Base-by-base conservation (phyloP, 1,140 invertebrate genomes). In the Penaeus indicus region DNA sequence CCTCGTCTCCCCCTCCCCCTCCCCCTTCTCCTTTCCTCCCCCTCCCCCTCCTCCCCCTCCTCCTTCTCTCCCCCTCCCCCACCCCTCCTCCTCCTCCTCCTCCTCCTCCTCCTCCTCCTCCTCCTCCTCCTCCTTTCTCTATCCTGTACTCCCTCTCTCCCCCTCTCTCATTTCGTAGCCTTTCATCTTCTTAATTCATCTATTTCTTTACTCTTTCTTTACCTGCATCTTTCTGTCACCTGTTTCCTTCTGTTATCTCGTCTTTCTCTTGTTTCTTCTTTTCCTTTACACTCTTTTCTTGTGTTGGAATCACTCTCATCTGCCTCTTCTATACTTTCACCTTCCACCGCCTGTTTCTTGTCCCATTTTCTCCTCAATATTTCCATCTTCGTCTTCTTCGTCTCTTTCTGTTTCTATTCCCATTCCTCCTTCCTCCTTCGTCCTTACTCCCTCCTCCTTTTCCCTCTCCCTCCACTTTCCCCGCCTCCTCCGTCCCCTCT, bases 51-150 rank as follows among this genome's bases (percentile, higher is more conserved):
- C 64, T 42, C 42, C 21, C 32, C 61, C 72, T 72, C 93, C 91
- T 93, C 93, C 0, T 93, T 93, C 8, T 93, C 93, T 75, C 93
- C 94, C 78, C 67, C 81, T 47, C 89, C 85, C 64, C 85, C 89
- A 93, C 93, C 78, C 93, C 93, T 60, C 93, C 90, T 18, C 67
- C 67, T 69, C 19, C 67, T 18, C 13, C 19, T 18, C 27, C 11
- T 16, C 67, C 19, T 1, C 81, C 32, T 80, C 83, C 22, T 77
- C 42, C 72, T n/a, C 25, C 42, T 89, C 32, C 64, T 77, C n/a
- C 69, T 82, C 72, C 72, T 89, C 42, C 63, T 47, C 61, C 84
- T 80, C 72, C 80, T 72, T 75, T 89, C 91, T 79, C 47, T 89
- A 80, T 27, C 88, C 87, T 86, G 82, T 84, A 63, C 86, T n/a